Conservation (phyloP, 2,113 vertebrate genomes). For the Cephalopholis sonnerati region DNA sequence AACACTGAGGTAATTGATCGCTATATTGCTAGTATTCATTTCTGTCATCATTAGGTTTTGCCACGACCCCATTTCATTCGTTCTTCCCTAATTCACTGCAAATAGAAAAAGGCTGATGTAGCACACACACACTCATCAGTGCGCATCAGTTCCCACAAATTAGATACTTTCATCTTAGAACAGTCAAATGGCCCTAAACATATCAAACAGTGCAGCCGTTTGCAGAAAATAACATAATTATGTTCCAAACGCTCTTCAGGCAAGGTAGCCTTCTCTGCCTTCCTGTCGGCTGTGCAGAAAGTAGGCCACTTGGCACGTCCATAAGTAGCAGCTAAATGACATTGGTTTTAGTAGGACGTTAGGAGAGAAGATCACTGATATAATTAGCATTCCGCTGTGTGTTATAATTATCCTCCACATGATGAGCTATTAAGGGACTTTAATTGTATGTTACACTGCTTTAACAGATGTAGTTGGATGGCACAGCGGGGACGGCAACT, state of each 20-base stretch:
- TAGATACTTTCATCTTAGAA: constrained; percentile 18
- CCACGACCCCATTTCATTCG: neutral
- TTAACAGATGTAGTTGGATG: constrained; percentile 59
- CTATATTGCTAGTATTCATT: constrained; percentile 2
- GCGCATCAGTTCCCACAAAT: constrained; percentile 45
- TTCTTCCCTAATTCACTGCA: constrained; percentile 16
- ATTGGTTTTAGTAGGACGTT: constrained; percentile 83
- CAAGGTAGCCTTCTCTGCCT: constrained; percentile 11
- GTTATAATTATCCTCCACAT: constrained; percentile 78
- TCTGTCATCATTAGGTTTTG: constrained; percentile 23
- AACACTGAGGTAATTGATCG: neutral
- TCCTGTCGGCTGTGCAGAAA: constrained; percentile 61
- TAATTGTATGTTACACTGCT: constrained; percentile 67
- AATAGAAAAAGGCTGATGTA: constrained; percentile 25
- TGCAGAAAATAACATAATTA: constrained; percentile 16
- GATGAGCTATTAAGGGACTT: constrained; percentile 72
- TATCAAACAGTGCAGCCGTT: constrained; percentile 17
- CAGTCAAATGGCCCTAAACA: constrained; percentile 39
- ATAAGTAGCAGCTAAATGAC: constrained; percentile 76
- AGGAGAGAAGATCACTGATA: constrained; percentile 73
- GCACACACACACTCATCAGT: neutral
- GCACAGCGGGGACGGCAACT: constrained; percentile 11
- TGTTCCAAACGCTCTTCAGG: constrained; percentile 10
- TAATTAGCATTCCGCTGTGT: constrained; percentile 78
- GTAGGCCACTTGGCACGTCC: constrained; percentile 67